These are phyloP conservation scores for Lathronympha strigana DNA, from an alignment of 2,888 invertebrate genomes.

Conservation along the genomic window DNA sequence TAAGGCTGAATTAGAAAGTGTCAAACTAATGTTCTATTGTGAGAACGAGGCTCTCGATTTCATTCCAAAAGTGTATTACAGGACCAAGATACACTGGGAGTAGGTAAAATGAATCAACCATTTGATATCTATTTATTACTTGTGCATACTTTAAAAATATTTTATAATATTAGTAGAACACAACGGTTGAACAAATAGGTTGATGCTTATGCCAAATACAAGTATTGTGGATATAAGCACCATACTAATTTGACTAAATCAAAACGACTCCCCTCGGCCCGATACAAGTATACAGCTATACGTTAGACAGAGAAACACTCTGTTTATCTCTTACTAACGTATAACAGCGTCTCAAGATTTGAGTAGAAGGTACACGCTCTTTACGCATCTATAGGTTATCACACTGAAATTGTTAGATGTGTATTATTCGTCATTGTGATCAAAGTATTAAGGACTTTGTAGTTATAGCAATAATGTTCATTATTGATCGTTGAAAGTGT, in stretches of 20 bases:
- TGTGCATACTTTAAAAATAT: neutral
- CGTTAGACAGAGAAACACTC: constrained; percentile 6
- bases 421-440: constrained; percentile 70
- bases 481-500: constrained; percentile 56
- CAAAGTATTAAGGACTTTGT: constrained; percentile 77
- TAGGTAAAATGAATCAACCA: constrained; percentile 1
- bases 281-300: constrained; percentile 9
- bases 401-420: constrained; percentile 53
- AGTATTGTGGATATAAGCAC: neutral
- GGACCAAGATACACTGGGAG: neutral
- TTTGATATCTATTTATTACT: neutral
- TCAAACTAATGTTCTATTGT: constrained; percentile 52
- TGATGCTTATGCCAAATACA: constrained; percentile 3
- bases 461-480: constrained; percentile 75
- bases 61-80: neutral
- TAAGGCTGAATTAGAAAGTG: constrained; percentile 83
- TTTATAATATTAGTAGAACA: neutral
- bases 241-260: neutral
- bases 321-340: constrained; percentile 5
- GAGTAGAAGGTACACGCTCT: constrained; percentile 49
- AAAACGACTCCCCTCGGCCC: constrained; percentile 13
- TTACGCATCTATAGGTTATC: constrained; percentile 49
- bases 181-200: neutral
- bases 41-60: neutral
- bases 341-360: constrained; percentile 10